Percentiles rank a stretch among this genome's conserved stretches.
Conservation (phyloP, 2,797 vertebrate species). For the Falco naumanni region DNA sequence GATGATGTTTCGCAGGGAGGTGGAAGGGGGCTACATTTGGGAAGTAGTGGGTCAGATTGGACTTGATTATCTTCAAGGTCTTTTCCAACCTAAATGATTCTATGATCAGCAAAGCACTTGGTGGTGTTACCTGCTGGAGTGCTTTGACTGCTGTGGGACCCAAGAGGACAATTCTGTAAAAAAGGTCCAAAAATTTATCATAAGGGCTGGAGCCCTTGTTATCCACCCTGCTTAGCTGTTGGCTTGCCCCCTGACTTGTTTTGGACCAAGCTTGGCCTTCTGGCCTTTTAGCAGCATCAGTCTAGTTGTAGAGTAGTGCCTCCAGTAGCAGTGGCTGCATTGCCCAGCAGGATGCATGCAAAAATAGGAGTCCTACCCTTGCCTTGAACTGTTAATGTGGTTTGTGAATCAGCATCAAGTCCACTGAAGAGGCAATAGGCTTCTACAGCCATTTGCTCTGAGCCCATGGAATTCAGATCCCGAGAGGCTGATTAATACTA, state of each 20-base stretch:
- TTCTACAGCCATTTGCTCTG: neutral
- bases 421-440: neutral
- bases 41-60: neutral
- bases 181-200: rapidly evolving
- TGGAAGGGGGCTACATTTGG: neutral
- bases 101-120: neutral
- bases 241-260: neutral
- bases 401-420: neutral
- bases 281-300: neutral
- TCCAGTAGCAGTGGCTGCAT: neutral
- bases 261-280: neutral
- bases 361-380: neutral
- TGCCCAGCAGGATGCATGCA: neutral
- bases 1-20: neutral
- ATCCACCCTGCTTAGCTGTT: neutral
- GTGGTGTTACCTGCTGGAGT: neutral
- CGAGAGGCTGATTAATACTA: neutral
- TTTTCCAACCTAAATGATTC: too few species aligned
- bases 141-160: neutral
- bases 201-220: neutral
- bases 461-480: neutral
- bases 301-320: neutral
- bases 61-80: too few species aligned
- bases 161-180: neutral
- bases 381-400: neutral